phyloP scores from a whole-genome alignment of 2,888 invertebrate genomes.

The Cancer borealis region DNA sequence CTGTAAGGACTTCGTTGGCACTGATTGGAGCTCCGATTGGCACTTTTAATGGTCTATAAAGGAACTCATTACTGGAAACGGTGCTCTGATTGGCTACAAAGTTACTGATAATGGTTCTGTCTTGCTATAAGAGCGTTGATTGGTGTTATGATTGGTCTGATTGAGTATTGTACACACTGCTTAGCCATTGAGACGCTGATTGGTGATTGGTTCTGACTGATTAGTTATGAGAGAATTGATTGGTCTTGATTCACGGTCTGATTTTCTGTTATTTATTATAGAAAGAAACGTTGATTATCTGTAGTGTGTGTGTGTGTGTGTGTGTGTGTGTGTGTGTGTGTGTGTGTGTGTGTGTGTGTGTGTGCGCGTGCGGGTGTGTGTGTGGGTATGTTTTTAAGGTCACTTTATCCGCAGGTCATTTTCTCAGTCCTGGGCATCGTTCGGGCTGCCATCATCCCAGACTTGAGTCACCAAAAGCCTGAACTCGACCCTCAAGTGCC shows the following conservation, averaged over 20 bases:
- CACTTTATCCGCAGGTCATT: constrained; percentile 9
- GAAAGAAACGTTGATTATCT: neutral
- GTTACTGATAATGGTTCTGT: neutral
- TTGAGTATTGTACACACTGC: neutral
- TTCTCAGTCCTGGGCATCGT: neutral
- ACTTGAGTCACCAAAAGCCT: neutral
- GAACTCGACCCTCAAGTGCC: too few relatives aligned
- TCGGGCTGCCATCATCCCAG: neutral
- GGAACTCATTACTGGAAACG: too few relatives aligned
- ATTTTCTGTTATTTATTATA: neutral
- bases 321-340: too few relatives aligned
- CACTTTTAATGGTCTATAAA: too few relatives aligned
- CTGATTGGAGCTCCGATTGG: too few relatives aligned
- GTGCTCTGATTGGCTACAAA: neutral
- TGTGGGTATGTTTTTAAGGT: neutral
- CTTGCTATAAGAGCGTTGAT: neutral
- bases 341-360: too few relatives aligned
- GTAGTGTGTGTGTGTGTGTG: too few relatives aligned
- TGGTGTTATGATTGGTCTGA: neutral
- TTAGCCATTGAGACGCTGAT: neutral
- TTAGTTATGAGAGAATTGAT: neutral
- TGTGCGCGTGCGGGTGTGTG: neutral
- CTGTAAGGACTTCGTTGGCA: neutral
- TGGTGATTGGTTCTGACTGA: neutral
- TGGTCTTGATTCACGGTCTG: neutral